These are phyloP conservation scores for Junco hyemalis DNA, from an alignment of 2,113 vertebrate species.

Conservation along the genomic window DNA sequence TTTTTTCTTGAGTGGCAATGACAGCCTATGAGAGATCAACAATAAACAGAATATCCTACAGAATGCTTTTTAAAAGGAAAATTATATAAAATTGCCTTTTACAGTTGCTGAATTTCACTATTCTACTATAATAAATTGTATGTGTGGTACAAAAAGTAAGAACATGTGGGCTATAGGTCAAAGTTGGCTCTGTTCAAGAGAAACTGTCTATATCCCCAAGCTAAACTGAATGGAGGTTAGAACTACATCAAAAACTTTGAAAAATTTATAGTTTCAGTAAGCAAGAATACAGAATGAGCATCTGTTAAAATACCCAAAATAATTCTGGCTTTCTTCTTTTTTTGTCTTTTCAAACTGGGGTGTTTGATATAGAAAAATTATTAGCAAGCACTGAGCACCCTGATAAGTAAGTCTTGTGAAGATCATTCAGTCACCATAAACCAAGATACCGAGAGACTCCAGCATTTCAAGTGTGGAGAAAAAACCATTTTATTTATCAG, in stretches of 20 bases:
- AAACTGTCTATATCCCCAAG: neutral
- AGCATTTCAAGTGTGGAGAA: neutral
- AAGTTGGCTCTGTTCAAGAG: neutral
- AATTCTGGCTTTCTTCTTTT: neutral
- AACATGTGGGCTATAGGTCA: neutral
- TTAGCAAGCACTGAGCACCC: neutral
- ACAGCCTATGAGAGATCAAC: neutral
- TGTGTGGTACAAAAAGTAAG: neutral
- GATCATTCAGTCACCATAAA: neutral
- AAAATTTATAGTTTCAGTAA: neutral
- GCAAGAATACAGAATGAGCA: neutral
- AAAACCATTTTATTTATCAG: neutral
- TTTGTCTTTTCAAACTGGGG: neutral
- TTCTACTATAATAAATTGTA: neutral
- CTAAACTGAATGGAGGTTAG: neutral
- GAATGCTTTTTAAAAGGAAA: neutral
- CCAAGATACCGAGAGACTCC: neutral
- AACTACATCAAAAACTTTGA: neutral
- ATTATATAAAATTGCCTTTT: neutral
- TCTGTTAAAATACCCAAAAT: neutral
- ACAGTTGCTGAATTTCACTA: neutral
- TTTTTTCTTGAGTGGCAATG: slow-evolving; percentile 8
- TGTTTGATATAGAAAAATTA: neutral
- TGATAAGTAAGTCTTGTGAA: neutral
- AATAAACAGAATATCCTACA: neutral